Evolutionary conservation across 1,140 invertebrate species (phyloP).

Genomic region (Pantala flavescens): DNA sequence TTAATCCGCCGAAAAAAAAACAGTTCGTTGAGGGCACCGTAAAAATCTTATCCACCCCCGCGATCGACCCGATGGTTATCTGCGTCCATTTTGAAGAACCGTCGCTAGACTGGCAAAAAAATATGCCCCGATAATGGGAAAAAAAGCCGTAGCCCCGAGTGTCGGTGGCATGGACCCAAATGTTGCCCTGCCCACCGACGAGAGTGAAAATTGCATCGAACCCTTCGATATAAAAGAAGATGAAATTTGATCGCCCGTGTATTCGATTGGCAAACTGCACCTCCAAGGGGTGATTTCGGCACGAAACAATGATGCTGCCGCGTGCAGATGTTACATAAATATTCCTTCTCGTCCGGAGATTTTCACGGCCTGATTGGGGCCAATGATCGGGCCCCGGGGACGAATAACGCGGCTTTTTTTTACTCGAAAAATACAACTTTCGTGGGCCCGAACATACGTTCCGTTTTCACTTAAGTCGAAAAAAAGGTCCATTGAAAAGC

Average conservation of each 20-base stretch:
- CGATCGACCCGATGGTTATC: too few species aligned
- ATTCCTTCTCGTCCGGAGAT: not conserved
- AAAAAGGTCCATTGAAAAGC: not conserved
- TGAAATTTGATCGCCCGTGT: too few species aligned
- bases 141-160: not conserved
- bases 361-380: not conserved
- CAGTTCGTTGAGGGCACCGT: too few species aligned
- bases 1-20: too few species aligned
- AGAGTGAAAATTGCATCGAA: not conserved
- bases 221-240: not conserved
- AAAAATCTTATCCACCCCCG: too few species aligned
- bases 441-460: not conserved
- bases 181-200: not conserved
- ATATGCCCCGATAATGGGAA: not conserved
- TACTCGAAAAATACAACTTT: too few species aligned
- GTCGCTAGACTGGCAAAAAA: too few species aligned
- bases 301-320: not conserved
- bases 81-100: too few species aligned
- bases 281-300: not conserved
- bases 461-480: not conserved
- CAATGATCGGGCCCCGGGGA: not conserved
- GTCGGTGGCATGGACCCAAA: not conserved
- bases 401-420: too few species aligned
- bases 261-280: too few species aligned
- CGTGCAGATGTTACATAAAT: conserved; percentile 1